Conservation (phyloP, 37 sponge, comb jelly and placozoan species). For the Bolinopsis microptera region DNA sequence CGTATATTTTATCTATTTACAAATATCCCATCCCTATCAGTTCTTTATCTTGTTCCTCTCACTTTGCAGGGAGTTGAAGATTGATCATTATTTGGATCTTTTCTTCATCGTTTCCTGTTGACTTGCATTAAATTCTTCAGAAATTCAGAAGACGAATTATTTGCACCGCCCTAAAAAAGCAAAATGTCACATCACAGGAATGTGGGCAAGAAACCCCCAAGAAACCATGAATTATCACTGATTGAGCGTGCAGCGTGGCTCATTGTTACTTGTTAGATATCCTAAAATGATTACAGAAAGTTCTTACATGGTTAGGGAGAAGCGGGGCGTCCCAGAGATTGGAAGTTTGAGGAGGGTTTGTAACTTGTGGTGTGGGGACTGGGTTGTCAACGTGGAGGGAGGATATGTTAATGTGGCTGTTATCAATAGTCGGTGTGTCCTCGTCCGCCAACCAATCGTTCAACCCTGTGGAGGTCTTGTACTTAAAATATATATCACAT, state of each 20-base stretch:
- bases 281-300: neutral
- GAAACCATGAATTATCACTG: neutral
- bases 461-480: neutral
- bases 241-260: neutral
- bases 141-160: slow-evolving; percentile 3
- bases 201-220: too few species aligned
- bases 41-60: too few species aligned
- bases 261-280: neutral
- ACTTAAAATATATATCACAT: too few species aligned
- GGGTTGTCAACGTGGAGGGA: neutral
- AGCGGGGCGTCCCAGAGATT: neutral
- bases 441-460: slow-evolving; percentile 7
- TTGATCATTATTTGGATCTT: too few species aligned
- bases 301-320: too few species aligned
- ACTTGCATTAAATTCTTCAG: neutral
- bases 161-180: neutral
- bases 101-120: too few species aligned
- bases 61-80: too few species aligned
- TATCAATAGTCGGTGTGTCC: neutral
- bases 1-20: too few species aligned
- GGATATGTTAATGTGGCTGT: neutral
- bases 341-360: neutral
- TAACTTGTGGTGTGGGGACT: neutral
- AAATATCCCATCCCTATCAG: too few species aligned
- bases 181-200: too few species aligned